A percentile compares a stretch with the other conserved stretches of the same genome.
Evolutionary conservation across 2,888 invertebrate genomes (phyloP).

Genomic region (Lasioglossum oenotherae): DNA sequence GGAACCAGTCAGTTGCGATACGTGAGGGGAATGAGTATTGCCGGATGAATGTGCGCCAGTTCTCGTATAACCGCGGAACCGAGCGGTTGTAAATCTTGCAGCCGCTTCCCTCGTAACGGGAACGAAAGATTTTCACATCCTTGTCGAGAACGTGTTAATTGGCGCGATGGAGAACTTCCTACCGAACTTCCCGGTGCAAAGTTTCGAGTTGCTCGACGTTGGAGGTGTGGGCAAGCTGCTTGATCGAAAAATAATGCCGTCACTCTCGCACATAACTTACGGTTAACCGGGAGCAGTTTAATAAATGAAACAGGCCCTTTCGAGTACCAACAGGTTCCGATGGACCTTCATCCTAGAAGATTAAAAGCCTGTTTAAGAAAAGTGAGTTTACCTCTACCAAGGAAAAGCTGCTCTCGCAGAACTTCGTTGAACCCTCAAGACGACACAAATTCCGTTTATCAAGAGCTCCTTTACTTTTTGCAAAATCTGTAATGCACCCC

Average conservation of each 20-base stretch:
- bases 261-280: neutral
- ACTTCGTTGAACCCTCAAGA: neutral
- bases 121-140: neutral
- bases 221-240: neutral
- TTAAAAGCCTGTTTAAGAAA: neutral
- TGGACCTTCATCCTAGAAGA: neutral
- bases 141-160: neutral
- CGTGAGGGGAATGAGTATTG: slow-evolving; percentile 10
- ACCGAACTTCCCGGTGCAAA: neutral
- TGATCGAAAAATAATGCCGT: slow-evolving; percentile 10
- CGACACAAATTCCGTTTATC: neutral
- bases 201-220: neutral
- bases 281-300: neutral
- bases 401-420: neutral
- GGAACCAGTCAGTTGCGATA: neutral
- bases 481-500: neutral
- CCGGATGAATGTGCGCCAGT: neutral
- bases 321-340: neutral
- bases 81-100: slow-evolving; percentile 9
- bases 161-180: neutral
- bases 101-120: neutral
- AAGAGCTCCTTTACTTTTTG: neutral
- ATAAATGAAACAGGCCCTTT: slow-evolving; percentile 1
- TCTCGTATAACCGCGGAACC: neutral
- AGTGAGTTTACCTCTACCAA: neutral